phyloP scores from a whole-genome alignment of 2,888 invertebrate species.

The Gryllus longicercus region DNA sequence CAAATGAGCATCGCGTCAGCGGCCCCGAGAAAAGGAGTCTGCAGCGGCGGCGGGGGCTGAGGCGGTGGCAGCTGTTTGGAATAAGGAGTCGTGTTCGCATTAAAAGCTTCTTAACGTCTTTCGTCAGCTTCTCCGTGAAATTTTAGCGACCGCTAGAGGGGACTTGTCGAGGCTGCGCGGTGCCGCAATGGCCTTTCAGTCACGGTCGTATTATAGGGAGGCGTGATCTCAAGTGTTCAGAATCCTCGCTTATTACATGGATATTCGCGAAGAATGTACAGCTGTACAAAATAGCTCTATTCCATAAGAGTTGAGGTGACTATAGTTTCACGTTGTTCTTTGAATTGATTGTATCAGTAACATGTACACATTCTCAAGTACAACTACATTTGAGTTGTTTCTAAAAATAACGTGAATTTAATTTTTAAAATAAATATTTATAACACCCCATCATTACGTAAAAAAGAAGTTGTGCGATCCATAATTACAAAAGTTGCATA shows the following conservation, averaged over 20 bases:
- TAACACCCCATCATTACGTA: no score
- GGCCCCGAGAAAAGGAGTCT: background rate
- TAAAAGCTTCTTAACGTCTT: background rate
- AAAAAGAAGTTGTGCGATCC: no score
- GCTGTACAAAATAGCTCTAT: background rate
- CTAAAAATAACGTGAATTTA: no score
- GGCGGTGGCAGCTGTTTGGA: background rate
- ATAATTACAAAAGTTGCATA: no score
- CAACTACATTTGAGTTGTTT: no score
- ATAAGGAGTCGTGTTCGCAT: background rate
- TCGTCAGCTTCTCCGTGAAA: slow-evolving; percentile 17
- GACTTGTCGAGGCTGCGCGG: slow-evolving; percentile 1
- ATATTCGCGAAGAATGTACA: background rate
- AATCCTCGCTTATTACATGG: background rate
- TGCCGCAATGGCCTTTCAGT: background rate
- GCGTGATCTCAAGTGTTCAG: background rate
- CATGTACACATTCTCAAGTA: no score
- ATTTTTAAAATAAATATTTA: no score
- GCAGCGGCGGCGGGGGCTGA: background rate
- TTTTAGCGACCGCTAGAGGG: background rate
- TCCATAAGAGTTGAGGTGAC: no score
- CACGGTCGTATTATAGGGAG: slow-evolving; percentile 8
- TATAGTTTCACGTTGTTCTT: no score
- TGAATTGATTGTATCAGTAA: no score
- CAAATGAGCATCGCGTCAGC: no score